Evolutionary conservation across 2,113 vertebrate genomes (phyloP).

Genomic region (Gasterosteus nipponicus): DNA sequence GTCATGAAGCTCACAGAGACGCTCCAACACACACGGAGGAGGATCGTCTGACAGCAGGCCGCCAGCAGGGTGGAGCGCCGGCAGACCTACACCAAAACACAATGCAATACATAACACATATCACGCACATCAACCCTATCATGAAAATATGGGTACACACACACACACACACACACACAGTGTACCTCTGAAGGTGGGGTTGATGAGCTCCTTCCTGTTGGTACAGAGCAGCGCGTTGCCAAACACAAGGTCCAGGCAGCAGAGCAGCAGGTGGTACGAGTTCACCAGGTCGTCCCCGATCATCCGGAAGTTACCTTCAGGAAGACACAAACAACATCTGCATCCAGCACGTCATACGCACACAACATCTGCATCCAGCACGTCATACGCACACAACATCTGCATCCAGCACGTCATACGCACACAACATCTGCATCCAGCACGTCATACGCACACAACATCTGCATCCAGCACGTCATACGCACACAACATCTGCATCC

Average conservation of each 20-base stretch:
- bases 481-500: too few relatives aligned
- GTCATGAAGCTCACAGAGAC: constrained; percentile 91
- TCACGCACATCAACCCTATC: neutral
- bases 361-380: too few relatives aligned
- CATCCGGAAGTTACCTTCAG: constrained; percentile 95
- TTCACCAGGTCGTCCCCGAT: constrained; percentile 99
- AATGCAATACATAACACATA: neutral
- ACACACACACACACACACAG: neutral
- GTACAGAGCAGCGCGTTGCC: constrained; percentile 89
- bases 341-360: too few relatives aligned
- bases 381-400: too few relatives aligned
- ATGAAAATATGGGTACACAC: too few relatives aligned
- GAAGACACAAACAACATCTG: neutral
- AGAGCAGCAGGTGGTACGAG: constrained; percentile 98
- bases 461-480: too few relatives aligned
- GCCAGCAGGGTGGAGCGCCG: constrained; percentile 69
- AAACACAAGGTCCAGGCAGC: constrained; percentile 96
- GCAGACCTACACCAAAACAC: constrained; percentile 80
- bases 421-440: too few relatives aligned
- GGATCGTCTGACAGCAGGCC: constrained; percentile 75
- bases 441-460: too few relatives aligned
- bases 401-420: too few relatives aligned
- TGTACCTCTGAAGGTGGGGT: constrained; percentile 87
- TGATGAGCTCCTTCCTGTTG: constrained; percentile 92
- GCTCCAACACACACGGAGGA: constrained; percentile 88